Percentiles rank a stretch among this genome's conserved stretches.
phyloP scores from a whole-genome alignment of 2,113 vertebrate species.

The Ptilonorhynchus violaceus region DNA sequence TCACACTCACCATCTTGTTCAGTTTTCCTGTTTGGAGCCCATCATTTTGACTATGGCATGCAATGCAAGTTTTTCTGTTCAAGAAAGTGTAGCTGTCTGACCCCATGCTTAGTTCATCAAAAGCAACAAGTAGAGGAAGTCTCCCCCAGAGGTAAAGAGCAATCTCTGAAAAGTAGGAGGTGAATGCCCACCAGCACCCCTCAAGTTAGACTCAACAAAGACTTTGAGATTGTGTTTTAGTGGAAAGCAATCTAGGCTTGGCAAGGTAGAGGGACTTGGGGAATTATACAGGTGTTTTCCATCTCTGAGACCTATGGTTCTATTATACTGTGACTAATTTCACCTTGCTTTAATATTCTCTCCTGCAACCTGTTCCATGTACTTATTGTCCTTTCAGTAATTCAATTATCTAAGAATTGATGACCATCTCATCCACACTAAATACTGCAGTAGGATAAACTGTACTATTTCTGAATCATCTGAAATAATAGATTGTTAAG shows the following conservation, averaged over 20 bases:
- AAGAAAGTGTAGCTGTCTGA: not conserved
- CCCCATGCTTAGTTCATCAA: not conserved
- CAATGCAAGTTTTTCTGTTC: not conserved
- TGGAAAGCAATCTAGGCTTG: not conserved
- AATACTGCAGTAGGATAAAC: constrained; percentile 9
- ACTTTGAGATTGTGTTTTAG: not conserved
- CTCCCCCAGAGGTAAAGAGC: not conserved
- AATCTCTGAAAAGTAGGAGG: not conserved
- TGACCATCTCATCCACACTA: not conserved
- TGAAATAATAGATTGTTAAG: constrained; percentile 1
- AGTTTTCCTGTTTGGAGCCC: not conserved
- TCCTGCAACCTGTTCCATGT: not conserved
- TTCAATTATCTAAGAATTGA: not conserved
- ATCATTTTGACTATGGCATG: not conserved
- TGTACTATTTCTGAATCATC: constrained; percentile 4
- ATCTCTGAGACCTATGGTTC: not conserved
- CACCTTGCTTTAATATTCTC: not conserved
- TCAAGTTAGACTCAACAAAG: not conserved
- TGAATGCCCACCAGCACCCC: not conserved
- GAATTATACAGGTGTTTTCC: not conserved
- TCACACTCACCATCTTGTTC: not conserved
- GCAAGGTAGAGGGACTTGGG: not conserved
- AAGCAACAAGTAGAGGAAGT: not conserved
- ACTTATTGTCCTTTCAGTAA: constrained; percentile 7
- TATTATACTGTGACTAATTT: not conserved